Evolutionary conservation across 2,888 invertebrate genomes (phyloP).

Genomic region (Lasius platythorax): DNA sequence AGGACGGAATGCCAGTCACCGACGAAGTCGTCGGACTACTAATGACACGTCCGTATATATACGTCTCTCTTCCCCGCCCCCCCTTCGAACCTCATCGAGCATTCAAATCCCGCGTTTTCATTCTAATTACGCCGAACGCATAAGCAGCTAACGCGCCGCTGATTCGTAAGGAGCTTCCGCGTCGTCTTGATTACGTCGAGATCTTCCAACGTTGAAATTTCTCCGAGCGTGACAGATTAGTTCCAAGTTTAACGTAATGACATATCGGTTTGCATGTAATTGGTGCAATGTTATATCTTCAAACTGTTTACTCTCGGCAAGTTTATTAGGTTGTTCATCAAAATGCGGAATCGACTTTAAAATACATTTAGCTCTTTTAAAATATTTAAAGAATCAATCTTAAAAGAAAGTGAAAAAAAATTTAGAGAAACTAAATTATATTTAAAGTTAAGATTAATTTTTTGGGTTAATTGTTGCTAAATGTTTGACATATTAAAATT

Average conservation of each 20-base stretch:
- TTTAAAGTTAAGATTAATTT: not conserved
- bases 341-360: not conserved
- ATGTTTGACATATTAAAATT: not conserved
- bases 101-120: conserved; percentile 68
- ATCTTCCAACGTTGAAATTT: conserved; percentile 19
- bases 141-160: conserved; percentile 36
- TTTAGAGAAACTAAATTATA: not conserved
- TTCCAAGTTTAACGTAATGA: conserved; percentile 22
- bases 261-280: conserved; percentile 8
- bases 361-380: not conserved
- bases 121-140: conserved; percentile 70
- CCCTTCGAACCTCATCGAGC: conserved; percentile 51
- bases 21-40: conserved; percentile 70
- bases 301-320: not conserved
- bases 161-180: conserved; percentile 12
- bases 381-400: not conserved
- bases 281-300: not conserved
- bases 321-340: conserved; percentile 8
- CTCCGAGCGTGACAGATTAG: conserved; percentile 28
- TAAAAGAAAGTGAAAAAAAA: not conserved
- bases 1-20: conserved; percentile 72
- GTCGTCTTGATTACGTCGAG: not conserved
- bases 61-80: conserved; percentile 36
- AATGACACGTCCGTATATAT: conserved; percentile 63
- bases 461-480: not conserved